These are phyloP conservation scores for Noctua fimbriata DNA, from an alignment of 2,888 invertebrate species.

Conservation along the genomic window DNA sequence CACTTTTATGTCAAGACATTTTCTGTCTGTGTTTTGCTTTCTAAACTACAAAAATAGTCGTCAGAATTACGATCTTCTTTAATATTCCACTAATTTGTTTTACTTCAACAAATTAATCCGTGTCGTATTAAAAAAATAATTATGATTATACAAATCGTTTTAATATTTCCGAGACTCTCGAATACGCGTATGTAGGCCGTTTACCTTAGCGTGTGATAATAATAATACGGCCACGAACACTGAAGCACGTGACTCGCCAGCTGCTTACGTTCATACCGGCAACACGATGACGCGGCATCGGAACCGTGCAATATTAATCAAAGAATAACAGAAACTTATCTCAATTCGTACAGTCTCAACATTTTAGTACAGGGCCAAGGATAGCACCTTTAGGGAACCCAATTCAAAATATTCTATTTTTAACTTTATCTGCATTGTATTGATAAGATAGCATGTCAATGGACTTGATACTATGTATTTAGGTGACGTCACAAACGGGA, in stretches of 20 bases:
- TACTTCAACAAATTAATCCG: constrained; percentile 35
- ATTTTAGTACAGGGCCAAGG: constrained; percentile 48
- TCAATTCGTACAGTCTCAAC: constrained; percentile 6
- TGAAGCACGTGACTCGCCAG: constrained; percentile 64
- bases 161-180: constrained; percentile 42
- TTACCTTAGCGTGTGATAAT: constrained; percentile 68
- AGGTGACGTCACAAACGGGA: constrained; percentile 34
- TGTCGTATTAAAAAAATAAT: constrained; percentile 33
- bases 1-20: neutral
- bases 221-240: constrained; percentile 57
- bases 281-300: constrained; percentile 59
- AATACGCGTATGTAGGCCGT: constrained; percentile 62
- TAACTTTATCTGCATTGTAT: constrained; percentile 29
- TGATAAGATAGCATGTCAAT: constrained; percentile 44
- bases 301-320: constrained; percentile 48
- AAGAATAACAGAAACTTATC: constrained; percentile 46
- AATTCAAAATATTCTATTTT: constrained; percentile 19
- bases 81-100: constrained; percentile 34
- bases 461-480: constrained; percentile 19
- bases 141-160: constrained; percentile 25
- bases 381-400: constrained; percentile 46
- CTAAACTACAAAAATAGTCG: constrained; percentile 35
- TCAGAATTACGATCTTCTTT: neutral
- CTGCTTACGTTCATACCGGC: constrained; percentile 56
- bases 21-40: constrained; percentile 22